A percentile compares a stretch with the other conserved stretches of the same genome.
phyloP scores from a whole-genome alignment of 2,113 vertebrate genomes.

The Plotosus lineatus region DNA sequence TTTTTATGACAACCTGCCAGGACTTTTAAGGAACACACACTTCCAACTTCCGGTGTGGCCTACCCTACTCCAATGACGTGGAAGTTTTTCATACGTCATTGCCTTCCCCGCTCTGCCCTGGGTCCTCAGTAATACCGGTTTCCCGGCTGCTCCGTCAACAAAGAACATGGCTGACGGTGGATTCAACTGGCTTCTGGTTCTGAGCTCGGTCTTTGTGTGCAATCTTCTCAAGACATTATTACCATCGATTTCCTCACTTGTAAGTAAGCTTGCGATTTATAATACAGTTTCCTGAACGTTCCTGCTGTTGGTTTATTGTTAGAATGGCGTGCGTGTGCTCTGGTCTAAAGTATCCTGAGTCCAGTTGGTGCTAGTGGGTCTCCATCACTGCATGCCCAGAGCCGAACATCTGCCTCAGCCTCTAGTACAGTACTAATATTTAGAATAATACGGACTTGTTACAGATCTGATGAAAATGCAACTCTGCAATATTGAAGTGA shows the following conservation, averaged over 20 bases:
- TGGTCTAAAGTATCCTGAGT: not conserved
- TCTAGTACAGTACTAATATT: not conserved
- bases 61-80: no score
- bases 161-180: constrained; percentile 70
- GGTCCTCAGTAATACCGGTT: constrained; percentile 77
- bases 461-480: not conserved
- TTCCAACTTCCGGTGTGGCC: no score
- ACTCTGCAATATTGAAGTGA: not conserved
- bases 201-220: constrained; percentile 71
- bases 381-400: not conserved
- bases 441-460: no score
- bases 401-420: not conserved
- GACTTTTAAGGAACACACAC: no score
- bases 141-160: constrained; percentile 34
- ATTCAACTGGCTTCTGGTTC: constrained; percentile 70
- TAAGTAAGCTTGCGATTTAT: constrained; percentile 59
- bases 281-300: not conserved
- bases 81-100: no score
- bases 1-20: no score
- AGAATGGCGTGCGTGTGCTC: not conserved
- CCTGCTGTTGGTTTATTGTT: not conserved
- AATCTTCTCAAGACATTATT: constrained; percentile 72
- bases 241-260: constrained; percentile 69
- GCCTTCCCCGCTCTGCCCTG: not conserved
- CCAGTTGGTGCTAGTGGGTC: not conserved